phyloP scores from a whole-genome alignment of 1,140 invertebrate species.

The Ladona fulva region DNA sequence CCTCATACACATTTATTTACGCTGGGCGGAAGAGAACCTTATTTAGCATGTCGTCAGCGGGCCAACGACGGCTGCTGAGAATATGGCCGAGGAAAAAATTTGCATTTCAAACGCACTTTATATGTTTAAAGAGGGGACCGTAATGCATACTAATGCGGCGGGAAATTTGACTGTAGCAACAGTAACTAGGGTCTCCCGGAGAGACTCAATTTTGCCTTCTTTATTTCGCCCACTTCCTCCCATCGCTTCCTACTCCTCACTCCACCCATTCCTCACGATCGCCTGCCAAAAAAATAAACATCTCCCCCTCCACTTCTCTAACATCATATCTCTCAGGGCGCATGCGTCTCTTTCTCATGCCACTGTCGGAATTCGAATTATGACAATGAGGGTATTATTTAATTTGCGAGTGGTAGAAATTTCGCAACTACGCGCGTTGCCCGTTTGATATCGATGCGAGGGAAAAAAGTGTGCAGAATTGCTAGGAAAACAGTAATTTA shows the following conservation, averaged over 20 bases:
- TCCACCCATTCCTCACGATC: not conserved
- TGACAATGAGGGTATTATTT: no score
- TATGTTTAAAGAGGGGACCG: constrained; percentile 33
- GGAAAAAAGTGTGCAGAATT: no score
- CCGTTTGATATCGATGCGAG: no score
- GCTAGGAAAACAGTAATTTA: no score
- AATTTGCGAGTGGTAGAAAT: no score
- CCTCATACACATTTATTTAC: not conserved
- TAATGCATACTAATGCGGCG: constrained; percentile 38
- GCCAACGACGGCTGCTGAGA: not conserved
- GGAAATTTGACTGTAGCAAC: constrained; percentile 11
- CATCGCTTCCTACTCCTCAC: not conserved
- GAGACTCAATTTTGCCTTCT: not conserved
- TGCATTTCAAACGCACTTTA: constrained; percentile 28
- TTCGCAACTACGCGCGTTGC: no score
- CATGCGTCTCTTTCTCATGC: not conserved
- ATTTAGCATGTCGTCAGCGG: constrained; percentile 7
- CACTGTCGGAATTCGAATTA: not conserved
- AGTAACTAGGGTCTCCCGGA: not conserved
- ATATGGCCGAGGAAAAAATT: constrained; percentile 17
- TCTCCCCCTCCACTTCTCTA: no score
- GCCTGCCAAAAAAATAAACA: not conserved
- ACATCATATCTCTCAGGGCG: not conserved
- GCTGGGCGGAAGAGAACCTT: not conserved
- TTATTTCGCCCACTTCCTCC: not conserved